Conservation (phyloP, 2,797 vertebrate species). For the Hyperoplus lanceolatus region DNA sequence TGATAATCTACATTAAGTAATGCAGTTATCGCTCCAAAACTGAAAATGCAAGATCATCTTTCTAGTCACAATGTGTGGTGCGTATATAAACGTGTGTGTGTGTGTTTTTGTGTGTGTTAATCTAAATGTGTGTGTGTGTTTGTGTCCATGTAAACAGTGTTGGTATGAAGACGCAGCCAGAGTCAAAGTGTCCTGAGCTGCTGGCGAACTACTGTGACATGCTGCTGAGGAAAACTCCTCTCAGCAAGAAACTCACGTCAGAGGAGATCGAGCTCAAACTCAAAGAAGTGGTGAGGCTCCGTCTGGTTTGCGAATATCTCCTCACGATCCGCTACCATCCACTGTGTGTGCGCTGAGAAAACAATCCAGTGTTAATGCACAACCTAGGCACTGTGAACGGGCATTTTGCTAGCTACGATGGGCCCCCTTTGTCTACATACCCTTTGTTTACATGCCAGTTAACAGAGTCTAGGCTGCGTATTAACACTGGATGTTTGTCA, state of each 20-base stretch:
- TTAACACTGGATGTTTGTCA: too few relatives aligned
- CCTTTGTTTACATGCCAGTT: too few relatives aligned
- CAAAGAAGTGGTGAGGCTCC: slow-evolving; percentile 94
- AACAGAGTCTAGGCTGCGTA: too few relatives aligned
- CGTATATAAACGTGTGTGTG: slow-evolving; percentile 3
- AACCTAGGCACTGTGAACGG: too few relatives aligned
- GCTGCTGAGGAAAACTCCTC: slow-evolving; percentile 96
- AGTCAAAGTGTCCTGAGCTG: slow-evolving; percentile 97
- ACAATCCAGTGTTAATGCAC: too few relatives aligned
- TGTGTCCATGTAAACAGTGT: slow-evolving; percentile 81
- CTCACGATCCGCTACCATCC: too few relatives aligned
- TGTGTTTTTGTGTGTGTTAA: not conserved
- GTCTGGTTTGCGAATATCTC: not conserved
- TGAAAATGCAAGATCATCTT: not conserved
- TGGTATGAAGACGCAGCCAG: slow-evolving; percentile 96
- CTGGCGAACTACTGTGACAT: slow-evolving; percentile 99
- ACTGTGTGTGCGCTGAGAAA: too few relatives aligned
- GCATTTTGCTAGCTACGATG: too few relatives aligned
- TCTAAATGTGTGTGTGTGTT: not conserved
- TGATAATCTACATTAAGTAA: too few relatives aligned
- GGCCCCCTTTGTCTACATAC: too few relatives aligned
- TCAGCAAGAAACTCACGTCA: slow-evolving; percentile 98
- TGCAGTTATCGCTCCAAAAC: not conserved
- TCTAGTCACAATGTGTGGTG: not conserved
- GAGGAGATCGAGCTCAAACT: slow-evolving; percentile 98